phyloP scores from a whole-genome alignment of 1,140 invertebrate genomes.

The Armadillidium nasatum region DNA sequence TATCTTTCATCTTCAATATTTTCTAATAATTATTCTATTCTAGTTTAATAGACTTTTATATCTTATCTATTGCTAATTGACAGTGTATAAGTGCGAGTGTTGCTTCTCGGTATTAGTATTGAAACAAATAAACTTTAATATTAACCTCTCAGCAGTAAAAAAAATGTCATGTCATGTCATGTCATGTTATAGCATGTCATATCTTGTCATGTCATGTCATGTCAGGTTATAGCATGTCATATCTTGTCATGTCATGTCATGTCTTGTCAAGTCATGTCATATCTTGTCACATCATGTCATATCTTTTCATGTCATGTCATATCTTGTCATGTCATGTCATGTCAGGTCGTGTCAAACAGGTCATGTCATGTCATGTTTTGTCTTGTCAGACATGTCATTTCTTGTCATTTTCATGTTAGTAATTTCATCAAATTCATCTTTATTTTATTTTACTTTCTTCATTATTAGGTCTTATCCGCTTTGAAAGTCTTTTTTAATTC shows the following conservation, averaged over 20 bases:
- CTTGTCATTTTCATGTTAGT: constrained; percentile 21
- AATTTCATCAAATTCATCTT: too few species aligned
- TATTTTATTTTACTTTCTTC: too few species aligned
- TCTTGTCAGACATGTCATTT: constrained; percentile 11
- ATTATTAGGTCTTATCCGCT: too few species aligned
- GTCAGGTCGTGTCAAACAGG: background rate
- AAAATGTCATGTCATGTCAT: constrained; percentile 5
- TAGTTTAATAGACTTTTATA: too few species aligned
- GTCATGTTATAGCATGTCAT: constrained; percentile 10
- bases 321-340: constrained; percentile 14
- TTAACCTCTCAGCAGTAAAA: too few species aligned
- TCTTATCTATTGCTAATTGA: too few species aligned
- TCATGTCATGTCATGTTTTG: constrained; percentile 9
- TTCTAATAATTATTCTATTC: too few species aligned
- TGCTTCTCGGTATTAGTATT: too few species aligned
- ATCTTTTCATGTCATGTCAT: background rate
- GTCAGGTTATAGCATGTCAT: background rate
- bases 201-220: background rate
- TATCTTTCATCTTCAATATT: too few species aligned
- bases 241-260: constrained; percentile 7
- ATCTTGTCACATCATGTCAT: constrained; percentile 14
- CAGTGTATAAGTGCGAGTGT: too few species aligned
- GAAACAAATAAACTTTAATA: too few species aligned
- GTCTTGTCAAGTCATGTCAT: constrained; percentile 5
- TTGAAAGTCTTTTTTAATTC: too few species aligned